Evolutionary conservation across 2,797 vertebrate species (phyloP).

Genomic region (Sarcophilus harrisii): DNA sequence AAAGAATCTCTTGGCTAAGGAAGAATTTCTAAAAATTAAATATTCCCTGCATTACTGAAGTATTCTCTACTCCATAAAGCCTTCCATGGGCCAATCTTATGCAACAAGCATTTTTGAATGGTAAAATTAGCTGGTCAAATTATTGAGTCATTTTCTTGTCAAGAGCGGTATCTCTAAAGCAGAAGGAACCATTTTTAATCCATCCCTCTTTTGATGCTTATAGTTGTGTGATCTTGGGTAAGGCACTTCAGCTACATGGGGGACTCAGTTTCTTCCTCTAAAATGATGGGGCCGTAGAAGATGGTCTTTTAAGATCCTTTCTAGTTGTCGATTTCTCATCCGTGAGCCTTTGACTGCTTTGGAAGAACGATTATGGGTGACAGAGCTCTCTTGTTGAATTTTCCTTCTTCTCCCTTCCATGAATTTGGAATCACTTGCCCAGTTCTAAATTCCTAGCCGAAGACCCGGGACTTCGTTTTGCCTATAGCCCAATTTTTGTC

Average conservation of each 20-base stretch:
- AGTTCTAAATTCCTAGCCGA: not conserved
- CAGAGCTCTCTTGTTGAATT: constrained; percentile 1
- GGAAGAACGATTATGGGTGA: not conserved
- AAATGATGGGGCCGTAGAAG: not conserved
- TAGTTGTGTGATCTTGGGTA: not conserved
- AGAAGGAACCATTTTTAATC: not conserved
- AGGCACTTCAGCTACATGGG: not conserved
- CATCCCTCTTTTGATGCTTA: not conserved
- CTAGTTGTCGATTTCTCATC: not conserved
- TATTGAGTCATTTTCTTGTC: not conserved
- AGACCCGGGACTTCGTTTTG: constrained; percentile 31
- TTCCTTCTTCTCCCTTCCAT: constrained; percentile 27
- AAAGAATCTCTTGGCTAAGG: not conserved
- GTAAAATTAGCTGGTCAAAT: not conserved
- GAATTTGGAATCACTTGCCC: not conserved
- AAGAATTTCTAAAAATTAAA: not conserved
- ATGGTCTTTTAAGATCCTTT: not conserved
- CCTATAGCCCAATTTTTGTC: constrained; percentile 6
- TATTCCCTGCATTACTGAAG: not conserved
- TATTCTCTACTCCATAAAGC: not conserved
- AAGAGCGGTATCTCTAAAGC: not conserved
- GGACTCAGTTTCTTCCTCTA: not conserved
- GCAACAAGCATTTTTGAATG: not conserved
- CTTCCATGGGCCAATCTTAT: not conserved
- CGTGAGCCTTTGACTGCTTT: not conserved